Percentiles rank a stretch among this genome's conserved stretches.
These are phyloP conservation scores for Chiloscyllium plagiosum DNA, from an alignment of 2,113 vertebrate genomes.

Conservation along the genomic window DNA sequence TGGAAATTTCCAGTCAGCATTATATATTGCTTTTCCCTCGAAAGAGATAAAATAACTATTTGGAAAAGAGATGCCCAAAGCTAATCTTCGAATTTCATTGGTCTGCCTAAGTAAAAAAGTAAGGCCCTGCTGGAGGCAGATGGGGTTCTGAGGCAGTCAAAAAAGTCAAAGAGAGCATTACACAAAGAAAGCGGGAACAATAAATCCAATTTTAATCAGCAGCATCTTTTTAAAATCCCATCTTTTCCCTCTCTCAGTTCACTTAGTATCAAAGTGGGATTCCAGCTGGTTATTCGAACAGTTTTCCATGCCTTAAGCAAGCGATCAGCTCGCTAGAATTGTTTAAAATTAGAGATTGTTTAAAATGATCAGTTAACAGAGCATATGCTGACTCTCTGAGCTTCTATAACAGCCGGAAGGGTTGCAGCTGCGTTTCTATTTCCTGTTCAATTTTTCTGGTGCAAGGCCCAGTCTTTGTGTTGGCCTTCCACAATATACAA, in stretches of 20 bases:
- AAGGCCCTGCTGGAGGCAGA: not conserved
- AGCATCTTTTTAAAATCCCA: not conserved
- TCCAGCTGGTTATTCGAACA: not conserved
- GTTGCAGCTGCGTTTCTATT: not conserved
- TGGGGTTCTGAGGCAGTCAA: not conserved
- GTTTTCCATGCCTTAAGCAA: slow-evolving; percentile 11
- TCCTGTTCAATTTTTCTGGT: not conserved
- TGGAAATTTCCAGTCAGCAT: not conserved
- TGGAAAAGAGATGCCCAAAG: not conserved
- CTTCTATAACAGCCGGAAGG: not conserved
- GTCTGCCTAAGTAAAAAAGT: not conserved
- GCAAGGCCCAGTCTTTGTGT: not conserved
- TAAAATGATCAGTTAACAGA: not conserved
- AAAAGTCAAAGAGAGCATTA: not conserved
- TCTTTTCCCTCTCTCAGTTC: not conserved
- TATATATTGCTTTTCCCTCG: not conserved
- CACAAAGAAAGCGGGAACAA: not conserved
- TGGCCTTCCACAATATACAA: not conserved
- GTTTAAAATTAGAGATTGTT: slow-evolving; percentile 1
- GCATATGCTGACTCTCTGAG: not conserved
- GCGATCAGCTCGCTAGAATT: not conserved
- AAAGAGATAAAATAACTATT: slow-evolving; percentile 1
- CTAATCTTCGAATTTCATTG: not conserved
- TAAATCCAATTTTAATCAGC: slow-evolving; percentile 25
- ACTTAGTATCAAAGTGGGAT: not conserved